phyloP scores from a whole-genome alignment of 2,888 invertebrate species.

The Ichneumon xanthorius region DNA sequence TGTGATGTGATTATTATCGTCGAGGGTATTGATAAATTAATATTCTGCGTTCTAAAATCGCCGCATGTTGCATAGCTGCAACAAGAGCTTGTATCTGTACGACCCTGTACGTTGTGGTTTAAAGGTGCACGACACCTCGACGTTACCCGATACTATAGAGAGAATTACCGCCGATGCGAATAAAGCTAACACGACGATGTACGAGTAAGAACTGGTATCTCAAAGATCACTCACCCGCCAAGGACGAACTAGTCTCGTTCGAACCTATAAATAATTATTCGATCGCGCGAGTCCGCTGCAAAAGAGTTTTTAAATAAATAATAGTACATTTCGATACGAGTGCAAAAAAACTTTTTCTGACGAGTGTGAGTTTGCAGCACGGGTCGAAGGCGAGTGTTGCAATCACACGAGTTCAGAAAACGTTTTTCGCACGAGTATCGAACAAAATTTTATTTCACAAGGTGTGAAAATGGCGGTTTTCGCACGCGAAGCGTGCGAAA shows the following conservation, averaged over 20 bases:
- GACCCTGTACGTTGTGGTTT: not conserved
- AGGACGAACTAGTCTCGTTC: constrained; percentile 64
- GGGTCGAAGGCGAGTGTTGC: too few species aligned
- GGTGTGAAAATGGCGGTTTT: too few species aligned
- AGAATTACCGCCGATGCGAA: constrained; percentile 6
- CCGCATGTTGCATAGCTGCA: constrained; percentile 53
- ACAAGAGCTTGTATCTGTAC: constrained; percentile 10
- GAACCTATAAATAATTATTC: constrained; percentile 13
- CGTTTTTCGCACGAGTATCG: too few species aligned
- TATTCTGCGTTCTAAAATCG: constrained; percentile 67
- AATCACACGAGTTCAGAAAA: too few species aligned
- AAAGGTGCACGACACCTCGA: constrained; percentile 13
- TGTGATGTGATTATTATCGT: constrained; percentile 81
- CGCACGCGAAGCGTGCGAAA: too few species aligned
- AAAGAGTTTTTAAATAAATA: not conserved
- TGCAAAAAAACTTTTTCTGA: too few species aligned
- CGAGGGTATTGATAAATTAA: constrained; percentile 81
- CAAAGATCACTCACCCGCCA: constrained; percentile 70
- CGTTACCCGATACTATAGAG: constrained; percentile 10
- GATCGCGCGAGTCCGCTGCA: not conserved
- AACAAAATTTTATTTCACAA: too few species aligned
- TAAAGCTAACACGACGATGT: constrained; percentile 9
- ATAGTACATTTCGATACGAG: too few species aligned
- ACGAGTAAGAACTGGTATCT: constrained; percentile 44
- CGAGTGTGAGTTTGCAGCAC: too few species aligned